Conservation (phyloP, 1,140 invertebrate species). For the Hyles vespertilio region DNA sequence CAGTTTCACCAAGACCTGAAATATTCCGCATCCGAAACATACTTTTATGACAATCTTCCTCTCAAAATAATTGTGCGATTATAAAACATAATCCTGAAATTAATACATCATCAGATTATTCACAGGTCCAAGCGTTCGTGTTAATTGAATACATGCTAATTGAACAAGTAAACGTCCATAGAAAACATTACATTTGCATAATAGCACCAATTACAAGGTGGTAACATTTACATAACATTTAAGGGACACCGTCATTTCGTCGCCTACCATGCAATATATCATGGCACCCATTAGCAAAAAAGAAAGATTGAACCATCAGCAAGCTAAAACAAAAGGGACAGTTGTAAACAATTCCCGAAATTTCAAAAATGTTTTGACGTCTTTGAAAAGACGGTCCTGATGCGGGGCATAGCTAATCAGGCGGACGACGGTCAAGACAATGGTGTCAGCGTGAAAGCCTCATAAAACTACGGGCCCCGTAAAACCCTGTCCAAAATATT, state of each 20-base stretch:
- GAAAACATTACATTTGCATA: too few species aligned
- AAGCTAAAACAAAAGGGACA: slow-evolving; percentile 21
- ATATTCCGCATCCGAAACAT: too few species aligned
- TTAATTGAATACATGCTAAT: too few species aligned
- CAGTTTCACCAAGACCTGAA: background rate
- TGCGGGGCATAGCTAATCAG: slow-evolving; percentile 54
- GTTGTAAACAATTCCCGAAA: slow-evolving; percentile 16
- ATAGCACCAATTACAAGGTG: too few species aligned
- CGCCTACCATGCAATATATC: background rate
- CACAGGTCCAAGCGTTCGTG: too few species aligned
- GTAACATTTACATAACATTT: slow-evolving; percentile 1
- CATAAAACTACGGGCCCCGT: slow-evolving; percentile 60
- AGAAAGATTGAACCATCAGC: slow-evolving; percentile 30
- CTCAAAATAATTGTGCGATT: too few species aligned
- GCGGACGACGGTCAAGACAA: slow-evolving; percentile 40
- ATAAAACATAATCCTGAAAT: too few species aligned
- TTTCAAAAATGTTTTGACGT: slow-evolving; percentile 9
- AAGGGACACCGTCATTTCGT: background rate
- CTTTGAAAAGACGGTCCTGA: slow-evolving; percentile 19
- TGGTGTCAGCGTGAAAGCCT: slow-evolving; percentile 54
- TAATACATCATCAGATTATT: too few species aligned
- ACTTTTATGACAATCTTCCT: too few species aligned
- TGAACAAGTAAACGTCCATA: too few species aligned
- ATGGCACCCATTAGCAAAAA: slow-evolving; percentile 7
- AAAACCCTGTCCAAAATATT: slow-evolving; percentile 69